phyloP scores from a whole-genome alignment of 2,797 vertebrate genomes.

The Pangasius mekongensis region DNA sequence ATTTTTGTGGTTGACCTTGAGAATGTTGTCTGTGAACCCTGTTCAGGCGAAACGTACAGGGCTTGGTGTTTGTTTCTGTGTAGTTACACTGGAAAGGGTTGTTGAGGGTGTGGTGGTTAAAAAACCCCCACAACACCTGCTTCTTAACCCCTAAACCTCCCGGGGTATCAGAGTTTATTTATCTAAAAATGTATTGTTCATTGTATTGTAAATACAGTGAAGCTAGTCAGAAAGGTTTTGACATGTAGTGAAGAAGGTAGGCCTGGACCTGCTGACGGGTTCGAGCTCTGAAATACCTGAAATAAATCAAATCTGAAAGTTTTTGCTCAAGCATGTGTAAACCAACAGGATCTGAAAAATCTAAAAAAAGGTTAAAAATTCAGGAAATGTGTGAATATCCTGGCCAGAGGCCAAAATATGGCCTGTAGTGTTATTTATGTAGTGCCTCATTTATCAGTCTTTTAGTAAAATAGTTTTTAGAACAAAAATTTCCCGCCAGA shows the following conservation, averaged over 20 bases:
- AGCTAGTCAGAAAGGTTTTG: not conserved
- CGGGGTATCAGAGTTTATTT: not conserved
- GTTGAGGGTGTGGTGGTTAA: not conserved
- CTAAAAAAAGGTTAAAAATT: too few species aligned
- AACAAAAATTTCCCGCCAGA: not conserved
- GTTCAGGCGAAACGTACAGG: not conserved
- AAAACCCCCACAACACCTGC: not conserved
- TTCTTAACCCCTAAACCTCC: not conserved
- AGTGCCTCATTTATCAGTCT: not conserved
- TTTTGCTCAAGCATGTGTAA: not conserved
- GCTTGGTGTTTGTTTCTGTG: too few species aligned
- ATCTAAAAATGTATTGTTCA: not conserved
- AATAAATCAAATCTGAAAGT: not conserved
- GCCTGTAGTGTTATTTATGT: not conserved
- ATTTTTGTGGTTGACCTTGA: slow-evolving; percentile 8
- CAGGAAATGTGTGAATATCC: not conserved
- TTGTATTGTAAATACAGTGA: not conserved
- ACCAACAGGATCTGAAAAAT: not conserved
- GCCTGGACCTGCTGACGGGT: not conserved
- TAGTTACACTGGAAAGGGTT: not conserved
- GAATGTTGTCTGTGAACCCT: slow-evolving; percentile 2
- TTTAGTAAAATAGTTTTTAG: not conserved
- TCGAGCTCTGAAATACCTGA: not conserved
- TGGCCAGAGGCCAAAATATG: not conserved
- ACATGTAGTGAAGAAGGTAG: not conserved